Conservation (phyloP, 1,140 invertebrate species). For the Streblospio benedicti region DNA sequence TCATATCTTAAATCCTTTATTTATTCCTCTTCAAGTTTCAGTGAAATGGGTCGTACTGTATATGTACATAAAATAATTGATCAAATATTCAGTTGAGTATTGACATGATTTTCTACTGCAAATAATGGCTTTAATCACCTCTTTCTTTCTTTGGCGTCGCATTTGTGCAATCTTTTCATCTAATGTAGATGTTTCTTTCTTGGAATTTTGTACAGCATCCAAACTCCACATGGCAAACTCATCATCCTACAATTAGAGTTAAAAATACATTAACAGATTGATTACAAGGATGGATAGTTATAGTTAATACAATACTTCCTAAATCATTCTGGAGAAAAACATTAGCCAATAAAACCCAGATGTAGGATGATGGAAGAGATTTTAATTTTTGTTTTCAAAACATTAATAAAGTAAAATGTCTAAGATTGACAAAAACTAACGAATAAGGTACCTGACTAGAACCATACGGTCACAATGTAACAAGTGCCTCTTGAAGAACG, state of each 20-base stretch:
- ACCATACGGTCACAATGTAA: no score
- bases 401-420: background rate
- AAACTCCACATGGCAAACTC: slow-evolving; percentile 53
- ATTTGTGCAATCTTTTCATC: slow-evolving; percentile 75
- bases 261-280: background rate
- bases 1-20: background rate
- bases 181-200: slow-evolving; percentile 61
- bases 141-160: slow-evolving; percentile 48
- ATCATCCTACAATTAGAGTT: slow-evolving; percentile 1
- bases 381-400: background rate
- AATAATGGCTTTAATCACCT: slow-evolving; percentile 17
- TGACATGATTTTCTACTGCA: background rate
- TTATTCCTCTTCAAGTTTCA: background rate
- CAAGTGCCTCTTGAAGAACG: no score
- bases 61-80: background rate
- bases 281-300: background rate
- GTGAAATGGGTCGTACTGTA: background rate
- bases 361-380: background rate
- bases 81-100: slow-evolving; percentile 8
- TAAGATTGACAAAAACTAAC: no score
- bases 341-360: background rate
- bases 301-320: background rate
- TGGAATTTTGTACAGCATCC: slow-evolving; percentile 75
- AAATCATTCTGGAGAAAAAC: background rate
- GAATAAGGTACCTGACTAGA: no score